A percentile compares a stretch with the other conserved stretches of the same genome.
These are phyloP conservation scores for Oreochromis niloticus DNA, from an alignment of 2,113 vertebrate genomes.

Conservation along the genomic window DNA sequence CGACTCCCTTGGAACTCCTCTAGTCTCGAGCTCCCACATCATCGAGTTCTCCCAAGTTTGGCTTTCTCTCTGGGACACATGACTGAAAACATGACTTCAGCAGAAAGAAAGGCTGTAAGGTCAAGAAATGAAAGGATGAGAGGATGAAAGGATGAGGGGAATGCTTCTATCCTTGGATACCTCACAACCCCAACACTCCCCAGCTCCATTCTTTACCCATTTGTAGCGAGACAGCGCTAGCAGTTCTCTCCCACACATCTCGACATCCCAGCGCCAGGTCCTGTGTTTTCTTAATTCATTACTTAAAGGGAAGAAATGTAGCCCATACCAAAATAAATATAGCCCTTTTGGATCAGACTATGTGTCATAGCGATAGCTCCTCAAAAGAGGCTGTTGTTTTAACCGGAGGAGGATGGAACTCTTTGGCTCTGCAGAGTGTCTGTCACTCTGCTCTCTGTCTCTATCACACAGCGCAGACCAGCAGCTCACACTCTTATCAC, in stretches of 20 bases:
- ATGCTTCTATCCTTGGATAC: constrained; percentile 43
- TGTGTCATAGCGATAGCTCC: constrained; percentile 65
- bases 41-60: constrained; percentile 34
- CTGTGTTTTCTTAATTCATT: constrained; percentile 76
- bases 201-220: constrained; percentile 73
- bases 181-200: constrained; percentile 47
- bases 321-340: constrained; percentile 73
- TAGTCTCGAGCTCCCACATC: constrained; percentile 9
- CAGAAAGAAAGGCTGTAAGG: not conserved
- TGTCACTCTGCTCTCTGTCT: constrained; percentile 58
- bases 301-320: constrained; percentile 69
- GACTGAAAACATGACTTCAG: constrained; percentile 34
- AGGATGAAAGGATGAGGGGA: constrained; percentile 33
- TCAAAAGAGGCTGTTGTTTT: constrained; percentile 64
- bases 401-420: constrained; percentile 65
- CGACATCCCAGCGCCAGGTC: constrained; percentile 69
- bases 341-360: constrained; percentile 52
- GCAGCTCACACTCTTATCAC: constrained; percentile 37
- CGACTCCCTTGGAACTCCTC: constrained; percentile 4
- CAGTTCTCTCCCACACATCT: constrained; percentile 85
- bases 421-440: constrained; percentile 66
- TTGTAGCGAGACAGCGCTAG: constrained; percentile 69
- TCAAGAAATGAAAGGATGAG: constrained; percentile 30
- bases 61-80: constrained; percentile 14
- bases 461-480: constrained; percentile 47